Base-by-base conservation (phyloP, 1,140 invertebrate genomes). In the Diorhabda carinulata region DNA sequence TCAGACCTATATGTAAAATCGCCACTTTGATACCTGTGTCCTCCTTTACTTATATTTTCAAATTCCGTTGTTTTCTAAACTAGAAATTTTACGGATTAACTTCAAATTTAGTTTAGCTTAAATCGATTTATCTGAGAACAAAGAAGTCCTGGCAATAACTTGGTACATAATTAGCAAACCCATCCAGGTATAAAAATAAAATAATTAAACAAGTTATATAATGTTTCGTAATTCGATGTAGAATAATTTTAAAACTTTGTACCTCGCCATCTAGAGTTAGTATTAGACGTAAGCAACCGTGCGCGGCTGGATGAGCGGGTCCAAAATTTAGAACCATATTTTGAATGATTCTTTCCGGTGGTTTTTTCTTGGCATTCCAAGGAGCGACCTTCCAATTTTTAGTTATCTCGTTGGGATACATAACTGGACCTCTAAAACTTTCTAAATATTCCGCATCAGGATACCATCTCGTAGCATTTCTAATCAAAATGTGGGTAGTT, bases 251-350 rank as follows among this genome's bases (percentile, higher is more conserved):
- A 1, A 52, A 52, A 52, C n/a, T 52, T 52, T 43, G 64, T 66
- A 78, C 76, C 82, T 95, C 92, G 71, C 91, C 92, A 77, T 92
- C 89, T 45, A 95, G 77, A 74, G 92, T 87, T 44, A 93, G 78
- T 4, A 95, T 85, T 64, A 95, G 82, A 60, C 92, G 85, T n/a
- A 94, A 82, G 47, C 94, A 92, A 43, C 93, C 93, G 77, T 95
- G 92, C 72, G 92, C 93, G 45, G 93, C 92, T 60, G 93, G 92
- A 86, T 95, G 93, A 69, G 91, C 90, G 4, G 92, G 93, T 4
- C 93, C 93, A 82, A 94, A 94, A 78, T 94, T 95, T 4, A 95
- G 77, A 42, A 84, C 82, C 67, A 90, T 85, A 68, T 88, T 90
- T 69, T 84, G 82, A 57, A 91, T 82, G 25, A 78, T 79, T 56